phyloP scores from a whole-genome alignment of 2,888 invertebrate species.

The Brachylomia viminalis region DNA sequence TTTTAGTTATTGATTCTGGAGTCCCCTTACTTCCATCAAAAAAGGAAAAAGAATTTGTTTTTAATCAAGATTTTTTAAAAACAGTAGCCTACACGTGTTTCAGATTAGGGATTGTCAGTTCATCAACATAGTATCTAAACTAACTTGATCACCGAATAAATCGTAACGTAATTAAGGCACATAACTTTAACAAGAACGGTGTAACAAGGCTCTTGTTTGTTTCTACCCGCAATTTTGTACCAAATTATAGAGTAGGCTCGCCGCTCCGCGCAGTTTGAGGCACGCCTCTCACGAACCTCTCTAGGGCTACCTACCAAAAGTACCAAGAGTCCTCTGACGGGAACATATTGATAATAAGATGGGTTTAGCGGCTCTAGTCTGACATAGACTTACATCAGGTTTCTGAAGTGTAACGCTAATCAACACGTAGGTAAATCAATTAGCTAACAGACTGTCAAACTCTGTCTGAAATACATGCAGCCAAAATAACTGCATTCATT shows the following conservation, averaged over 20 bases:
- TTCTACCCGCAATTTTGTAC: conserved; percentile 71
- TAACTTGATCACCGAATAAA: conserved; percentile 55
- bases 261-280: conserved; percentile 51
- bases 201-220: conserved; percentile 71
- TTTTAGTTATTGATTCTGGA: too few relatives aligned
- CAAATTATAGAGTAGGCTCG: conserved; percentile 70
- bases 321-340: not conserved
- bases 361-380: too few relatives aligned
- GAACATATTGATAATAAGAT: not conserved
- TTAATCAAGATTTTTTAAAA: not conserved
- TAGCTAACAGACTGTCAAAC: not conserved
- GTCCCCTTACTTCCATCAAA: too few relatives aligned
- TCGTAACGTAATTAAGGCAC: conserved; percentile 63
- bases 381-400: not conserved
- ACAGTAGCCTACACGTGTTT: conserved; percentile 8
- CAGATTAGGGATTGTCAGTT: conserved; percentile 11
- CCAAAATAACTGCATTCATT: not conserved
- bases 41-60: not conserved
- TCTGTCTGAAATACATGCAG: not conserved
- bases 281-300: conserved; percentile 63
- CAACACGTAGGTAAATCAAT: not conserved
- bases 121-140: conserved; percentile 40
- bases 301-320: conserved; percentile 51
- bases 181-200: conserved; percentile 62
- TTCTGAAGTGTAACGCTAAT: too few relatives aligned